Conservation (phyloP, 23 tunicate species). For the Styela clava region DNA sequence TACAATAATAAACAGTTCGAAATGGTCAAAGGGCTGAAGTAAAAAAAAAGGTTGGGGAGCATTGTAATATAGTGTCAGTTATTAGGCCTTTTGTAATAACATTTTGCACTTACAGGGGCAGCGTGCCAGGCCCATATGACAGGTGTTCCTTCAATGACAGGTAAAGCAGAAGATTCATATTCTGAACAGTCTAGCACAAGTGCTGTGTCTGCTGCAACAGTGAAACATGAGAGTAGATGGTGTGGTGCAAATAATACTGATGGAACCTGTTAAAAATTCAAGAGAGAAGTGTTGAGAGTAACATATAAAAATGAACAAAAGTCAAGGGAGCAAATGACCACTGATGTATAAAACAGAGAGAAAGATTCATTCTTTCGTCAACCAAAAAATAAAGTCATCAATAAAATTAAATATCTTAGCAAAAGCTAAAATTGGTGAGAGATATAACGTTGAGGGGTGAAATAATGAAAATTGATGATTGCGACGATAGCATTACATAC, state of each 20-base stretch:
- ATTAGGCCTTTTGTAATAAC: too few relatives aligned
- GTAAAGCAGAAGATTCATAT: constrained; percentile 54
- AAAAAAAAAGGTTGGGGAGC: too few relatives aligned
- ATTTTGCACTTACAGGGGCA: constrained; percentile 81
- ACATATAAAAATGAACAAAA: not conserved
- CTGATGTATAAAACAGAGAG: not conserved
- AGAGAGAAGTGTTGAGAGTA: not conserved
- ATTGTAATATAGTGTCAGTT: too few relatives aligned
- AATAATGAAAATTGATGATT: too few relatives aligned
- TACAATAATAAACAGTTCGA: too few relatives aligned
- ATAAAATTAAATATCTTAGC: too few relatives aligned
- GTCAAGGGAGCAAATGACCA: too few relatives aligned
- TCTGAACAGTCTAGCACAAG: constrained; percentile 74
- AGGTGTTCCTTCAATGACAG: constrained; percentile 83
- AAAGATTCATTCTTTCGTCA: too few relatives aligned
- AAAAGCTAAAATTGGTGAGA: too few relatives aligned
- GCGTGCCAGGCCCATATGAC: constrained; percentile 84
- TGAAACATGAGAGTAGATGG: constrained; percentile 73
- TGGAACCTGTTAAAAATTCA: constrained; percentile 73
- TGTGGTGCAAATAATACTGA: constrained; percentile 77
- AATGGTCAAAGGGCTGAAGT: too few relatives aligned
- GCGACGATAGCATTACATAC: too few relatives aligned
- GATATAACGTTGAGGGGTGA: too few relatives aligned
- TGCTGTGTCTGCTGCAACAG: constrained; percentile 75
- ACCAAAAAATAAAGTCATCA: not conserved